phyloP scores from a whole-genome alignment of 2,797 vertebrate genomes.

The Esox lucius region DNA sequence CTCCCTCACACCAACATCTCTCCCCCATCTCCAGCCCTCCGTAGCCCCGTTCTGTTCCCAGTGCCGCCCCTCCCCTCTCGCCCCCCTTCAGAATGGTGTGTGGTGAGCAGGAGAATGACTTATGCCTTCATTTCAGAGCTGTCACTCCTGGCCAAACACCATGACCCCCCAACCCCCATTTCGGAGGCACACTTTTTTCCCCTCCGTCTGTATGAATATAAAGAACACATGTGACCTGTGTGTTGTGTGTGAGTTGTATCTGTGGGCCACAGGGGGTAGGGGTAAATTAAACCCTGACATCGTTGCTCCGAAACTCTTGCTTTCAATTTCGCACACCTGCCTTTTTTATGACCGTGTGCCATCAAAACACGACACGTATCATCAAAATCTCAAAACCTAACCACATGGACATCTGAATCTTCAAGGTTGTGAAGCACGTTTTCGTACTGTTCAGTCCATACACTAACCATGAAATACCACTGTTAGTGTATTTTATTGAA shows the following conservation, averaged over 20 bases:
- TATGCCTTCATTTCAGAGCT: conserved; percentile 79
- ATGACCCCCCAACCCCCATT: conserved; percentile 73
- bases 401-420: background rate
- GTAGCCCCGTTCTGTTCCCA: conserved; percentile 17
- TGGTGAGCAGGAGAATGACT: conserved; percentile 71
- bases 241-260: conserved; percentile 22
- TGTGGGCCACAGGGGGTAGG: conserved; percentile 15
- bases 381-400: background rate
- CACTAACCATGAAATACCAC: too few relatives aligned
- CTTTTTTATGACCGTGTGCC: conserved; percentile 33
- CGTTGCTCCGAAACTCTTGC: conserved; percentile 69
- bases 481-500: background rate
- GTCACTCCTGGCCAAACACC: conserved; percentile 76
- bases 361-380: background rate
- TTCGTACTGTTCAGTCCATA: too few relatives aligned
- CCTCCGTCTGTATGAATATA: conserved; percentile 69
- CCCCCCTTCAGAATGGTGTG: conserved; percentile 30
- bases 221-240: conserved; percentile 71
- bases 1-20: conserved; percentile 43
- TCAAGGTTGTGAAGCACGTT: background rate
- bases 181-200: conserved; percentile 54
- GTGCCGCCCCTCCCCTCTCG: conserved; percentile 4
- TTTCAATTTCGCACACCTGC: conserved; percentile 70
- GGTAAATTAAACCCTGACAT: conserved; percentile 66
- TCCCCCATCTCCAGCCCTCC: conserved; percentile 35